phyloP scores from a whole-genome alignment of 2,888 invertebrate species.

The Ligdia adustata region DNA sequence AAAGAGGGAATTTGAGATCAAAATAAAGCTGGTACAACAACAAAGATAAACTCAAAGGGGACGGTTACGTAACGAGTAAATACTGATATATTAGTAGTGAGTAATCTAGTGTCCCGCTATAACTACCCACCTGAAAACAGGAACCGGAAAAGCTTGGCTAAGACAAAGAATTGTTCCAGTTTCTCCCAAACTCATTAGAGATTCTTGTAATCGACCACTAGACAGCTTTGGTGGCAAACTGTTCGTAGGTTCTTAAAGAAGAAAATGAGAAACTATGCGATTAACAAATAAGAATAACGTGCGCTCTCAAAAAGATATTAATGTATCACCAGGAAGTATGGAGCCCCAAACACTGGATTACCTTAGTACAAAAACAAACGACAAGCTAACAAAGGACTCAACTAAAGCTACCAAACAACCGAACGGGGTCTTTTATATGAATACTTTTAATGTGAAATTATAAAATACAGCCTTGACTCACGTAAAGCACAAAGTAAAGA shows the following conservation, averaged over 20 bases:
- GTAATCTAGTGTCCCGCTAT: constrained; percentile 19
- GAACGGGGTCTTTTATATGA: constrained; percentile 39
- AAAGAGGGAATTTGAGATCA: not conserved
- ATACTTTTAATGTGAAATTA: constrained; percentile 32
- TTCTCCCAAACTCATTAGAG: constrained; percentile 58
- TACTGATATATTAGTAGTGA: not conserved
- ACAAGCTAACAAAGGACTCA: constrained; percentile 40
- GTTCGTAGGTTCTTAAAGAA: constrained; percentile 86
- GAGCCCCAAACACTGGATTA: constrained; percentile 31
- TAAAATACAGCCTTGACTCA: constrained; percentile 62
- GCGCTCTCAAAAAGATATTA: constrained; percentile 33
- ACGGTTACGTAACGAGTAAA: not conserved
- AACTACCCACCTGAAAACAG: constrained; percentile 87
- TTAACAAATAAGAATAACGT: constrained; percentile 35
- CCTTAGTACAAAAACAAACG: constrained; percentile 39
- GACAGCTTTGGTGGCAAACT: constrained; percentile 87
- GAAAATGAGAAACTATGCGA: constrained; percentile 47
- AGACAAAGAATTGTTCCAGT: constrained; percentile 86
- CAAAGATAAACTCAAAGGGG: not conserved
- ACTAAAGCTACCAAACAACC: constrained; percentile 51
- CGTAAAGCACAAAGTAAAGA: constrained; percentile 82
- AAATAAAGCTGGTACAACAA: constrained; percentile 2
- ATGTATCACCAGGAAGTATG: constrained; percentile 24
- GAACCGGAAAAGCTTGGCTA: constrained; percentile 90
- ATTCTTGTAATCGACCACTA: constrained; percentile 82